phyloP scores from a whole-genome alignment of 2,113 vertebrate species.

The Ploceus nigricollis region DNA sequence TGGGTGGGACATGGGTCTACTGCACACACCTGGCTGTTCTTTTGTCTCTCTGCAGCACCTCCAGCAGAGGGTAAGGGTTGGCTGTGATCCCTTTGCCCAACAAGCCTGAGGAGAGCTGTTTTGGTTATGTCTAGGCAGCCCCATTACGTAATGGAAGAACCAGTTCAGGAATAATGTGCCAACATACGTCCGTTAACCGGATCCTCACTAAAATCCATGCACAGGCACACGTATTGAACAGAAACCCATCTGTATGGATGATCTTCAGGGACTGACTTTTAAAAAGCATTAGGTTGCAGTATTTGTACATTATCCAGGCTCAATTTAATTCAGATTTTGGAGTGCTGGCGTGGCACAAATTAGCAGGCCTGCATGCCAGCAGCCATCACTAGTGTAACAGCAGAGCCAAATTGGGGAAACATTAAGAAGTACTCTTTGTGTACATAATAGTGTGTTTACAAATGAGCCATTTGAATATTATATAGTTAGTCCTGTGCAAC shows the following conservation, averaged over 20 bases:
- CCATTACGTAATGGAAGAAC: background rate
- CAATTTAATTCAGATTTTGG: constrained; percentile 18
- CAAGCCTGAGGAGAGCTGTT: background rate
- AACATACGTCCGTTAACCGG: background rate
- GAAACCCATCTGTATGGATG: background rate
- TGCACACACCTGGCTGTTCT: background rate
- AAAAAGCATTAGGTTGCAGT: constrained; percentile 14
- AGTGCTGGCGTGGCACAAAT: constrained; percentile 20
- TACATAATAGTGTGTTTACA: constrained; percentile 55
- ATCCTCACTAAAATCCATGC: background rate
- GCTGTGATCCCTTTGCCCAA: background rate
- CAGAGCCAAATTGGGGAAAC: constrained; percentile 24
- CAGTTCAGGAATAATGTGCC: background rate
- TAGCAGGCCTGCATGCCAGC: constrained; percentile 6
- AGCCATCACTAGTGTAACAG: background rate
- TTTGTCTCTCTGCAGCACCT: background rate
- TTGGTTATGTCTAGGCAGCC: background rate
- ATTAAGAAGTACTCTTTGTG: constrained; percentile 30
- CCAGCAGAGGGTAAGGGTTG: background rate
- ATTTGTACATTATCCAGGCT: constrained; percentile 7
- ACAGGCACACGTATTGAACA: background rate
- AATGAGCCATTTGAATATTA: constrained; percentile 55
- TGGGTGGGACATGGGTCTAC: rapidly evolving
- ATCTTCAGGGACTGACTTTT: background rate
- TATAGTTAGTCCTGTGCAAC: constrained; percentile 14